A percentile compares a stretch with the other conserved stretches of the same genome.
These are phyloP conservation scores for Rhynchophorus ferrugineus DNA, from an alignment of 1,140 invertebrate genomes.

Conservation along the genomic window DNA sequence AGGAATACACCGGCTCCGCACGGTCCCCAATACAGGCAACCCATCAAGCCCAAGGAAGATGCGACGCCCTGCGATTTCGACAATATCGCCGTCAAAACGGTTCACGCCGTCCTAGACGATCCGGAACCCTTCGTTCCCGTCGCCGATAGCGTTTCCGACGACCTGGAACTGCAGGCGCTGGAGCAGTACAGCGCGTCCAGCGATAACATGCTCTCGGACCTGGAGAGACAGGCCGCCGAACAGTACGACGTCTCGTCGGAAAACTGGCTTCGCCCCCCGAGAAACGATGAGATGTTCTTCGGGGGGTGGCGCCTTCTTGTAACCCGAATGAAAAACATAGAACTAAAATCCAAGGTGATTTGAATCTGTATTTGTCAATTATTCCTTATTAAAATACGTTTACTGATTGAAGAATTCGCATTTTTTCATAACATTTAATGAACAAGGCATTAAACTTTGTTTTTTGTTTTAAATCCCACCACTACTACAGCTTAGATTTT, in stretches of 20 bases:
- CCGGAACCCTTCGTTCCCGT: conserved; percentile 24
- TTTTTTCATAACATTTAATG: too few species aligned
- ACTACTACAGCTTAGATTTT: too few species aligned
- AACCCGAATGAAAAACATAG: too few species aligned
- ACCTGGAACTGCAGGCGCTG: conserved; percentile 36
- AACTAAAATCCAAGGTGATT: too few species aligned
- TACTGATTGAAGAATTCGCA: too few species aligned
- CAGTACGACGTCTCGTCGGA: conserved; percentile 34
- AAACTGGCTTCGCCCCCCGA: conserved; percentile 37
- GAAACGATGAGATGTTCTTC: conserved; percentile 23
- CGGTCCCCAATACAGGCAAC: not conserved
- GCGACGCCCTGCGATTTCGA: not conserved
- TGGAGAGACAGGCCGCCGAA: conserved; percentile 36
- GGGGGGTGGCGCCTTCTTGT: conserved; percentile 26
- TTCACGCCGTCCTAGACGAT: conserved; percentile 13
- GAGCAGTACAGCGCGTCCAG: conserved; percentile 36
- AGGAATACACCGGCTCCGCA: not conserved
- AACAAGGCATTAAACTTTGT: too few species aligned
- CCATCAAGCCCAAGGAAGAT: not conserved
- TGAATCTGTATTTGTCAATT: too few species aligned
- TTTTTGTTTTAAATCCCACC: too few species aligned
- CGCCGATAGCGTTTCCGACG: conserved; percentile 30
- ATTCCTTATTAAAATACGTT: too few species aligned
- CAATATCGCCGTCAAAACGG: conserved; percentile 1
- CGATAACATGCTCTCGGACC: conserved; percentile 34